Evolutionary conservation across 2,797 vertebrate genomes (phyloP), one percentile per base, ranked within the genome.

Genomic region (Mus spretus): DNA sequence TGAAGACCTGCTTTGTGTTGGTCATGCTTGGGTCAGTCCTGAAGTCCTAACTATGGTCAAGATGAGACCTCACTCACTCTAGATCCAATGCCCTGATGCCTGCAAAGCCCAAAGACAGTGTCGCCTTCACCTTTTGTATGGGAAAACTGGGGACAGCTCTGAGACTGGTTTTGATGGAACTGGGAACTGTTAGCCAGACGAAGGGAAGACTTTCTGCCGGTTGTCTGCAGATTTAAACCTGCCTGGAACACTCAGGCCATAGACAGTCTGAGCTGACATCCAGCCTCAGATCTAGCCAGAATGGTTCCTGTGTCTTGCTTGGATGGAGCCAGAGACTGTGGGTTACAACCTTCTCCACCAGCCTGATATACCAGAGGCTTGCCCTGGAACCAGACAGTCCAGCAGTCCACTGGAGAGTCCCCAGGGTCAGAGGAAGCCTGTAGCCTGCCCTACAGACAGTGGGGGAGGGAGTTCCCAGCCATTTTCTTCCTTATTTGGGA

Each of bases 301-400:
- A 82, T 10, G 44, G 10, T 67, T 44, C 90, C 50, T 31, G 1
- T 37, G 20, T 65, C n/a, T 87, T 47, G 79, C 65, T 63, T 74
- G 59, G 89, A 53, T 34, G 0, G 11, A 93, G 89, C 61, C 80
- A 75, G 93, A 70, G 53, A 15, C 50, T 14, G 14, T 75, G 37
- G 28, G 12, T 55, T 72, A 31, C 3, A 40, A 61, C 37, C 74
- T 75, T 79, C 72, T 83, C 87, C 57, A 87, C 12, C 4, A 22
- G n/a, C 37, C 55, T 11, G 15, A 79, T 77, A 91, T 80, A 89
- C 24, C 19, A 67, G 44, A 96, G 94, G 83, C 50, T 57, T 79
- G 37, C 81, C 88, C 24, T 67, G 9, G n/a, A 77, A 31, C 65
- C 40, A 1, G 26, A 8, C 0, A 0, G 37, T 63, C 3, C 2